Evolutionary conservation across 2,113 vertebrate species (phyloP), one percentile per base, ranked within the genome.

Genomic region (Phoxinus phoxinus): DNA sequence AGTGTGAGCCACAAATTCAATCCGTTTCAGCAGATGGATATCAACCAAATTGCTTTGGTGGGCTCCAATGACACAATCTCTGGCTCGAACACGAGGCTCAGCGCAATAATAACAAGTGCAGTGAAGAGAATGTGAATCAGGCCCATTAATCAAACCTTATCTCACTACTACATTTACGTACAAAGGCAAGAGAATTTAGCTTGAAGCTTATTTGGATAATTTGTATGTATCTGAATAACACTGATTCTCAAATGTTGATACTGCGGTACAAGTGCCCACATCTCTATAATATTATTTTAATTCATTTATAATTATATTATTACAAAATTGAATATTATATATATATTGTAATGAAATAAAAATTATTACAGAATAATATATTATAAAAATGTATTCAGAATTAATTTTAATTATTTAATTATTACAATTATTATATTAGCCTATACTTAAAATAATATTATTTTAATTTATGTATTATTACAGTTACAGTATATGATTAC

Each of bases 11-110:
- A 6, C 15, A 86, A 91, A 85, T 81, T 86, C 75, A 89, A 91
- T 89, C 89, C 61, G 41, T 85, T 86, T 65, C 27, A 2, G 65
- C 75, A 92, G 87, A 91, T 91, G 90, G 88, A 77, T 71, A 90
- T 85, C 83, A 56, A 23, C 75, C 85, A 88, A 61, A 81, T 61
- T 76, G 65, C 19, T 56, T 30, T 25, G 32, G 19, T 72, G 80
- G 63, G 63, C 63, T 44, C 58, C 35, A 44, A 44, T 77, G 41
- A 65, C 85, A 69, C 87, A 72, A 65, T 85, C 89, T 72, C 46
- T 72, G 81, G 23, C 48, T 53, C 51, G 4, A 53, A 32, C 80
- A 41, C 46, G 12, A 83, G 48, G 23, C 76, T 37, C 56, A 48
- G 71, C n/a, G 41, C 71, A 74, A 46, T 74, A 53, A 76, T 53